A percentile compares a stretch with the other conserved stretches of the same genome.
These are phyloP conservation scores for Choloepus didactylus DNA, from an alignment of 2,797 vertebrate species.

Conservation along the genomic window DNA sequence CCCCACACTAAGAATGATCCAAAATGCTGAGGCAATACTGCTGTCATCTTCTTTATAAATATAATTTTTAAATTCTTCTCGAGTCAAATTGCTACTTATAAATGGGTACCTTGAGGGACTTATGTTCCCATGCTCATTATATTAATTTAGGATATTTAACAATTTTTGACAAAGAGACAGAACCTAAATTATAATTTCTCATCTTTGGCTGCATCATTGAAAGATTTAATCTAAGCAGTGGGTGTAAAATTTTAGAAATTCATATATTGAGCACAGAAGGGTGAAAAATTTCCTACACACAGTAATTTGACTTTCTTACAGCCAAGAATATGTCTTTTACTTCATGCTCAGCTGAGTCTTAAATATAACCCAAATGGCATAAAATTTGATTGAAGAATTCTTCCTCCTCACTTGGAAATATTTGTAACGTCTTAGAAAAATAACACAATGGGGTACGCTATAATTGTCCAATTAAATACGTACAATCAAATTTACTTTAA, in stretches of 20 bases:
- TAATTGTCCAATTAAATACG: conserved; percentile 25
- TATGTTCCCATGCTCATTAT: neutral
- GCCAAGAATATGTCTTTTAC: conserved; percentile 61
- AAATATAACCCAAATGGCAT: conserved; percentile 64
- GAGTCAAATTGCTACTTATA: conserved; percentile 36
- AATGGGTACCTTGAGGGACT: neutral
- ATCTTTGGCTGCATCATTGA: conserved; percentile 45
- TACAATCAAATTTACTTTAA: conserved; percentile 43
- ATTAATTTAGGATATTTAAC: conserved; percentile 24
- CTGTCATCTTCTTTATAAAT: conserved; percentile 35
- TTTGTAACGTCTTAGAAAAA: conserved; percentile 68
- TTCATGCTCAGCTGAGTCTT: conserved; percentile 61
- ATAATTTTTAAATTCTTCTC: neutral
- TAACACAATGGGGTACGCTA: neutral
- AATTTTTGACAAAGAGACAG: conserved; percentile 21
- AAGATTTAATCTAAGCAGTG: conserved; percentile 39
- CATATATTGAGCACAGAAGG: conserved; percentile 47
- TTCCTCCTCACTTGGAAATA: conserved; percentile 60
- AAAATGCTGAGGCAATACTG: neutral
- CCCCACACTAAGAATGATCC: neutral
- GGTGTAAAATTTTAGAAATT: conserved; percentile 64
- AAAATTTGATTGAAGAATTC: conserved; percentile 63
- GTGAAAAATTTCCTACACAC: conserved; percentile 13
- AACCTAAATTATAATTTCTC: conserved; percentile 29
- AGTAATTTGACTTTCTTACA: conserved; percentile 59